A percentile compares a stretch with the other conserved stretches of the same genome.
Evolutionary conservation across 2,888 invertebrate species (phyloP).

Genomic region (Horisme vitalbata): DNA sequence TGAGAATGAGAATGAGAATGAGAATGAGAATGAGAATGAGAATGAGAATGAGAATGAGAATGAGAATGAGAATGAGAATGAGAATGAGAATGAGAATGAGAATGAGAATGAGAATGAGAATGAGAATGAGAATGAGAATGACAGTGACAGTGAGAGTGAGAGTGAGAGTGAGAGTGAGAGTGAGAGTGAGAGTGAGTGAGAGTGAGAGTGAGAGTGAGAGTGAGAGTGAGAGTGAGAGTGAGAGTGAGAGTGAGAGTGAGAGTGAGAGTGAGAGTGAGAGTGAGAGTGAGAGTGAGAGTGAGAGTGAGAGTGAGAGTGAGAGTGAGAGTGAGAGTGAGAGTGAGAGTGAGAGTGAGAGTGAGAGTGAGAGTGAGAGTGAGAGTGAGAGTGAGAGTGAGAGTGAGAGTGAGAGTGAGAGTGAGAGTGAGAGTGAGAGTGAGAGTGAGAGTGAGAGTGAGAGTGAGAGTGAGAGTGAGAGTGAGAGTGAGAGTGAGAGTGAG

Average conservation of each 20-base stretch:
- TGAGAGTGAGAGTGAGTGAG: background rate
- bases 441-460: background rate
- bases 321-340: background rate
- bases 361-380: background rate
- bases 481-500: background rate
- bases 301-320: background rate
- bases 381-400: background rate
- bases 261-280: background rate
- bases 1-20: background rate
- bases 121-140: background rate
- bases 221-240: background rate
- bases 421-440: background rate
- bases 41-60: background rate
- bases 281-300: background rate
- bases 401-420: background rate
- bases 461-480: background rate
- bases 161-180: background rate
- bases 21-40: background rate
- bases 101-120: background rate
- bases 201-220: background rate
- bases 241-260: background rate
- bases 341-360: background rate
- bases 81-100: background rate
- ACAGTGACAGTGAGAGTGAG: background rate
- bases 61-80: background rate